These are phyloP conservation scores for Perccottus glenii DNA, from an alignment of 2,113 vertebrate genomes.

Conservation along the genomic window DNA sequence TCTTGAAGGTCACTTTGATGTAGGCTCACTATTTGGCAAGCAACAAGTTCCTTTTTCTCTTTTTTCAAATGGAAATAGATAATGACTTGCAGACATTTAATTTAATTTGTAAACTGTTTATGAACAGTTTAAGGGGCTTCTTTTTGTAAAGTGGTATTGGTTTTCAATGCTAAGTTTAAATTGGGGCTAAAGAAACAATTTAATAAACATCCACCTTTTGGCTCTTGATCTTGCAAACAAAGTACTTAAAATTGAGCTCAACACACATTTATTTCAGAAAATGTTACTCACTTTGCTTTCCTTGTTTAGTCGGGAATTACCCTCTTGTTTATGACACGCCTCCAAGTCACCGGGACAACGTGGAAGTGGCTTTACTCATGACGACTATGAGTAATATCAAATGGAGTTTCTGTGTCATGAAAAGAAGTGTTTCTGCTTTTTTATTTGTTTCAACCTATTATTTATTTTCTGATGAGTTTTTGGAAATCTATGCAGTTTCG, in stretches of 20 bases:
- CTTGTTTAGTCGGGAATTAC: slow-evolving; percentile 51
- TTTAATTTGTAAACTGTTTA: no score
- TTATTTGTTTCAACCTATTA: slow-evolving; percentile 9
- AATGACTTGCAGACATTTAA: no score
- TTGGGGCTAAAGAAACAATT: neutral
- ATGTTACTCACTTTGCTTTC: slow-evolving; percentile 25
- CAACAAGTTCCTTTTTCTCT: no score
- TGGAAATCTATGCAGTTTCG: slow-evolving; percentile 78
- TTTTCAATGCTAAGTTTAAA: neutral
- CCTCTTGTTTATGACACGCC: slow-evolving; percentile 34
- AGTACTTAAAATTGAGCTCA: slow-evolving; percentile 47
- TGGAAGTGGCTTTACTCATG: slow-evolving; percentile 49
- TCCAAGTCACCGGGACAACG: slow-evolving; percentile 35
- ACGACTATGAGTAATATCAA: slow-evolving; percentile 54
- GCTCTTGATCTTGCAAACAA: slow-evolving; percentile 34
- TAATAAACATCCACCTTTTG: slow-evolving; percentile 17
- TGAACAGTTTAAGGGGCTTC: neutral
- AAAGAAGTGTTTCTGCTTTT: slow-evolving; percentile 30
- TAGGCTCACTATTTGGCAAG: no score
- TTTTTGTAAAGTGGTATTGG: neutral
- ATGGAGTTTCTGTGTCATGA: slow-evolving; percentile 57
- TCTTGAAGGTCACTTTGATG: no score
- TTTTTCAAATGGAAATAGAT: no score
- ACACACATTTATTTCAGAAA: slow-evolving; percentile 27
- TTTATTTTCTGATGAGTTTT: slow-evolving; percentile 29